phyloP scores from a whole-genome alignment of 2,113 vertebrate species.

The Chloropsis cyanopogon region DNA sequence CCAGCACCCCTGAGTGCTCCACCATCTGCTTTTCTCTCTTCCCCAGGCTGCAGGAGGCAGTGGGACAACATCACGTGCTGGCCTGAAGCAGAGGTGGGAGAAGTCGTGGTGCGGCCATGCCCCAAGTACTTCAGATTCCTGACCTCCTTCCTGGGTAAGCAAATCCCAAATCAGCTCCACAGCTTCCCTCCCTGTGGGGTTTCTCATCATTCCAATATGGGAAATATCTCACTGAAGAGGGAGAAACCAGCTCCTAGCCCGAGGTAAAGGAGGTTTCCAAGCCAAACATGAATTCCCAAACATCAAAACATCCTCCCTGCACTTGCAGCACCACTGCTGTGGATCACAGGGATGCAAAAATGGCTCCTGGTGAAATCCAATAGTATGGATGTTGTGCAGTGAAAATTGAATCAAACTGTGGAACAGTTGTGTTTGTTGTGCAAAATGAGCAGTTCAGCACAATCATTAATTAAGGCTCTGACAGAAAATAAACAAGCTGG shows the following conservation, averaged over 20 bases:
- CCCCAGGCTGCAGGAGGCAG: constrained; percentile 82
- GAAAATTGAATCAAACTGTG: background rate
- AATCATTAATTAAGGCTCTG: background rate
- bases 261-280: background rate
- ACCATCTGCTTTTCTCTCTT: background rate
- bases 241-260: background rate
- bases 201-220: background rate
- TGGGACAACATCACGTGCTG: constrained; percentile 93
- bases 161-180: background rate
- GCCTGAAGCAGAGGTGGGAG: constrained; percentile 82
- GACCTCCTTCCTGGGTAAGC: constrained; percentile 75
- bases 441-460: background rate
- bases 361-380: background rate
- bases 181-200: background rate
- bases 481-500: background rate
- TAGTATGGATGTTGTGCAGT: background rate
- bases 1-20: background rate
- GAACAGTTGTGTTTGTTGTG: background rate
- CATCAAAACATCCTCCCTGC: background rate
- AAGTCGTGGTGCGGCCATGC: constrained; percentile 81
- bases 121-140: constrained; percentile 83
- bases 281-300: background rate
- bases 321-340: background rate
- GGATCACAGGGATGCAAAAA: background rate
- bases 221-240: background rate